Conservation (phyloP, 1,140 invertebrate genomes). For the Drosophila sturtevanti region DNA sequence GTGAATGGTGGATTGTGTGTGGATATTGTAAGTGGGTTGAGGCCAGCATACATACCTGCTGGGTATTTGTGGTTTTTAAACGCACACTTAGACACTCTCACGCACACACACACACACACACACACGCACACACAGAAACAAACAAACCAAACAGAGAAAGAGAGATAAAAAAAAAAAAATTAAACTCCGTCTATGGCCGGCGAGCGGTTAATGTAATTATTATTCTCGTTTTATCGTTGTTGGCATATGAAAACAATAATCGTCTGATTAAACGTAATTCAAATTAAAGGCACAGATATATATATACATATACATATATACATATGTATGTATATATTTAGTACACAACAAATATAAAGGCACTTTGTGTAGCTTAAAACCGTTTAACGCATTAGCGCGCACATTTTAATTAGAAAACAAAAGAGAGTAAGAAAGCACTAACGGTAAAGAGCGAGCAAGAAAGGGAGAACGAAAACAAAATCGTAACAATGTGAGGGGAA, state of each 20-base stretch:
- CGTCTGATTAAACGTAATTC: slow-evolving; percentile 38
- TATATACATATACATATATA: slow-evolving; percentile 17
- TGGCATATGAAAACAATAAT: slow-evolving; percentile 35
- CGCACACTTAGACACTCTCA: no score
- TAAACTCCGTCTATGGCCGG: background rate
- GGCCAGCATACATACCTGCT: slow-evolving; percentile 6
- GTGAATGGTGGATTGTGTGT: no score
- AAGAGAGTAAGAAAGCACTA: slow-evolving; percentile 10
- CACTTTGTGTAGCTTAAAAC: slow-evolving; percentile 27
- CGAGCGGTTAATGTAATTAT: background rate
- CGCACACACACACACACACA: background rate
- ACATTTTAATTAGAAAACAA: slow-evolving; percentile 41
- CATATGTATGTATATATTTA: background rate
- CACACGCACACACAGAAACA: background rate
- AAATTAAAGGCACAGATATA: slow-evolving; percentile 38
- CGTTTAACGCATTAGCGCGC: slow-evolving; percentile 49
- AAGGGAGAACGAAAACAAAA: background rate
- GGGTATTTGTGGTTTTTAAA: background rate
- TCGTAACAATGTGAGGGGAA: background rate
- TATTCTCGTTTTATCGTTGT: slow-evolving; percentile 7
- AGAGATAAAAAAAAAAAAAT: background rate
- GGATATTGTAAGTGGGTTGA: no score
- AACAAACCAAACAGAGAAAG: background rate
- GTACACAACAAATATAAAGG: background rate
- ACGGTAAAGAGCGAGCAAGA: background rate